These are phyloP conservation scores for Antennarius striatus DNA, from an alignment of 2,113 vertebrate genomes.

Conservation along the genomic window DNA sequence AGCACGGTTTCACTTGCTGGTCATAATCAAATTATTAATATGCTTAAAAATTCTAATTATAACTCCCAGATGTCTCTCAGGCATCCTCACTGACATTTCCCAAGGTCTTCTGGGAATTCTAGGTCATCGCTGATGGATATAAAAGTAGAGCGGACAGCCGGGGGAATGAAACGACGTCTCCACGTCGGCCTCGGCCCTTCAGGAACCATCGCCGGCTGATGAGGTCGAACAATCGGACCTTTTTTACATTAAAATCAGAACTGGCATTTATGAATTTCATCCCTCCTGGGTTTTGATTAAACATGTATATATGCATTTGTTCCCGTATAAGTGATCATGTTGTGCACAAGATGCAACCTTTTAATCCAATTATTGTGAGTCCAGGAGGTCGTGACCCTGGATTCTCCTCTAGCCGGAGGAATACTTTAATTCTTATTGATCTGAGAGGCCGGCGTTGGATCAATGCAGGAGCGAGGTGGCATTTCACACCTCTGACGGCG, in stretches of 20 bases:
- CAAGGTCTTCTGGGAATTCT: too few relatives aligned
- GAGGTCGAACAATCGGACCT: not conserved
- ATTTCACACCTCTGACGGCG: conserved; percentile 5
- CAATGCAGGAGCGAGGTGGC: conserved; percentile 18
- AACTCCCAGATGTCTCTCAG: too few relatives aligned
- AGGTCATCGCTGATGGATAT: too few relatives aligned
- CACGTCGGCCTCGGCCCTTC: too few relatives aligned
- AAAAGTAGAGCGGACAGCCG: too few relatives aligned
- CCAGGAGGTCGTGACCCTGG: not conserved
- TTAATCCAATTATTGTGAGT: conserved; percentile 17
- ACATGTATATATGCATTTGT: not conserved
- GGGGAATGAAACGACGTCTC: too few relatives aligned
- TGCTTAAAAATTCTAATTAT: too few relatives aligned
- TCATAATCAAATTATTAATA: too few relatives aligned
- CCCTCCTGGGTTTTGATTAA: not conserved
- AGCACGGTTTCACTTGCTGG: too few relatives aligned
- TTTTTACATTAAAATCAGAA: not conserved
- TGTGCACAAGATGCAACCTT: conserved; percentile 8
- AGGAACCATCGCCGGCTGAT: not conserved
- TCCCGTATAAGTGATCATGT: too few relatives aligned
- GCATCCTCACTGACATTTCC: too few relatives aligned
- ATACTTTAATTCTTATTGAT: conserved; percentile 20
- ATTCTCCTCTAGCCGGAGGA: conserved; percentile 15
- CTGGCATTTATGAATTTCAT: too few relatives aligned
- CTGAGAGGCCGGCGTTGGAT: conserved; percentile 8